These are phyloP conservation scores for Peromyscus melanophrys DNA, from an alignment of 2,797 vertebrate genomes.

Conservation along the genomic window DNA sequence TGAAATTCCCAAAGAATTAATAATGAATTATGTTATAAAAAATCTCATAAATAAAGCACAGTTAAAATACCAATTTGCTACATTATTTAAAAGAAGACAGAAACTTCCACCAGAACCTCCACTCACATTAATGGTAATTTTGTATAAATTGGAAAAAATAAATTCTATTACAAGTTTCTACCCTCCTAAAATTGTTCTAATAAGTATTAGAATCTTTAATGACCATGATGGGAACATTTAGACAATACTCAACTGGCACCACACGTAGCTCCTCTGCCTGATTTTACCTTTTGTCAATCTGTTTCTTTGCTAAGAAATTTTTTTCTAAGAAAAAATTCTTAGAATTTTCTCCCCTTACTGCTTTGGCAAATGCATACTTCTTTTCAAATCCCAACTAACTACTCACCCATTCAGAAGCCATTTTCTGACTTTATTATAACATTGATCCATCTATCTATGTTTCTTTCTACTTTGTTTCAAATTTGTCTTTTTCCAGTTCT, in stretches of 20 bases:
- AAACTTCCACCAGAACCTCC: background rate
- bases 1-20: background rate
- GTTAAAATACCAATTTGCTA: background rate
- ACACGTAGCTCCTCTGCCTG: background rate
- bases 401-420: background rate
- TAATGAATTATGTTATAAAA: background rate
- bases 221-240: constrained; percentile 14
- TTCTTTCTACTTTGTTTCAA: background rate
- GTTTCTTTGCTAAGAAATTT: background rate
- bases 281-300: background rate
- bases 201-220: constrained; percentile 46
- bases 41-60: background rate
- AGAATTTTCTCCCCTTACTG: background rate
- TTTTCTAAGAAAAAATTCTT: too few species aligned
- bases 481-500: background rate
- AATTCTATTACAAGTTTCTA: background rate
- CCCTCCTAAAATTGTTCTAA: background rate
- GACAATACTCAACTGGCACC: background rate
- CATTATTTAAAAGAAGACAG: background rate
- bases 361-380: background rate
- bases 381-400: background rate
- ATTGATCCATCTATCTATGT: background rate
- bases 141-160: constrained; percentile 49
- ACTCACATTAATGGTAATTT: background rate
- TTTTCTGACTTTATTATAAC: background rate